phyloP scores from a whole-genome alignment of 1,140 invertebrate genomes.

The Drosophila elegans region DNA sequence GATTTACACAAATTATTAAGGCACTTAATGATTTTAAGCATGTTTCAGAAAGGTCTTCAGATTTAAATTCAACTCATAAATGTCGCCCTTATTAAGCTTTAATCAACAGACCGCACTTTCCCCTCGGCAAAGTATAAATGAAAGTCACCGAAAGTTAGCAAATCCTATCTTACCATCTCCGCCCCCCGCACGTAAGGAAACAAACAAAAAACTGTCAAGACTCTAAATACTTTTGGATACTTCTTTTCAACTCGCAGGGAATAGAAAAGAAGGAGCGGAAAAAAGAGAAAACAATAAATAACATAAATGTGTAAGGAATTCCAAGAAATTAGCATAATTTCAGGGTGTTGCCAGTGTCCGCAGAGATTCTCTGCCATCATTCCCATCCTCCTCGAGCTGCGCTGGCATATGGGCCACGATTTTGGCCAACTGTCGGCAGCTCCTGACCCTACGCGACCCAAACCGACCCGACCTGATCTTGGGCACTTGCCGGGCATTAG shows the following conservation, averaged over 20 bases:
- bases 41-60: neutral
- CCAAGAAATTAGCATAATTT: conserved; percentile 76
- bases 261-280: conserved; percentile 21
- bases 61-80: neutral
- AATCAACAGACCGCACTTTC: neutral
- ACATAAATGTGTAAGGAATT: conserved; percentile 78
- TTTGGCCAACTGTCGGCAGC: conserved; percentile 48
- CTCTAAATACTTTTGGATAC: conserved; percentile 72
- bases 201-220: conserved; percentile 58
- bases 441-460: conserved; percentile 34
- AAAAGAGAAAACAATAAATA: conserved; percentile 73
- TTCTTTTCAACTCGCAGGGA: conserved; percentile 47
- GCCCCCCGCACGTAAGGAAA: conserved; percentile 5
- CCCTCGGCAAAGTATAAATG: conserved; percentile 60
- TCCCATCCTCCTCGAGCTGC: neutral
- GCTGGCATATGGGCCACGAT: conserved; percentile 44
- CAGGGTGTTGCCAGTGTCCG: conserved; percentile 21
- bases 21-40: neutral
- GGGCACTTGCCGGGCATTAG: conserved; percentile 66
- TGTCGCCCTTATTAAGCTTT: neutral
- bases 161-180: conserved; percentile 21
- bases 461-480: conserved; percentile 56
- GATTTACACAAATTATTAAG: conserved; percentile 6
- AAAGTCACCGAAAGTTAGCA: conserved; percentile 62
- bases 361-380: neutral